Percentiles rank a stretch among this genome's conserved stretches.
phyloP scores from a whole-genome alignment of 2,797 vertebrate species.

The Cryptoprocta ferox region DNA sequence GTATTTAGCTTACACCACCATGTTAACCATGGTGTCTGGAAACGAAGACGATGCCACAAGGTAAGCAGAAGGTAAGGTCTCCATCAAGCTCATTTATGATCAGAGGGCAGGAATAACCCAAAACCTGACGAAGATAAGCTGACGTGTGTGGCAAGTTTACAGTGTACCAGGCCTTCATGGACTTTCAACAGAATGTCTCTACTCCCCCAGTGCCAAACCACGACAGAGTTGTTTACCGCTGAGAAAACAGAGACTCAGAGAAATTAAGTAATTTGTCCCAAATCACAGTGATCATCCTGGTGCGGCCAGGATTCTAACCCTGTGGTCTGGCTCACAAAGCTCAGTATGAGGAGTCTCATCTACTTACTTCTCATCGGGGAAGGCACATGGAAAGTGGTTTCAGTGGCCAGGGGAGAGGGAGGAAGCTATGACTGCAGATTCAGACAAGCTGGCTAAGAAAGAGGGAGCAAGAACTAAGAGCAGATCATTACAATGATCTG shows the following conservation, averaged over 20 bases:
- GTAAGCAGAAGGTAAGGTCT: background rate
- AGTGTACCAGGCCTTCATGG: background rate
- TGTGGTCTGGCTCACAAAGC: background rate
- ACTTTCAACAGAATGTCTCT: background rate
- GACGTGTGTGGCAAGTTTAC: background rate
- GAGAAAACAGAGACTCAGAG: background rate
- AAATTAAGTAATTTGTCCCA: conserved; percentile 25
- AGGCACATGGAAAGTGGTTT: background rate
- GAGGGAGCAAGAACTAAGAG: background rate
- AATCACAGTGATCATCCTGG: background rate
- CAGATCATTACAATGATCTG: background rate
- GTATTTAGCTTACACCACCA: background rate
- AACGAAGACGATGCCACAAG: background rate
- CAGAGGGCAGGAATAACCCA: background rate
- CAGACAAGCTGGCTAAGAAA: background rate
- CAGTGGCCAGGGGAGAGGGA: background rate
- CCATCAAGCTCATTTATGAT: background rate
- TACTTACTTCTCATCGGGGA: background rate
- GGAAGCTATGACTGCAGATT: background rate
- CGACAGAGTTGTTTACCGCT: background rate
- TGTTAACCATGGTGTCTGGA: conserved; percentile 11
- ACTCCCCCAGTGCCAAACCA: background rate
- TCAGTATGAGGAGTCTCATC: background rate
- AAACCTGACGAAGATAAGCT: background rate
- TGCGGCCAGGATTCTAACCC: background rate